Evolutionary conservation across 1,140 invertebrate genomes (phyloP), one percentile per base, ranked within the genome.

Genomic region (Riptortus pedestris): DNA sequence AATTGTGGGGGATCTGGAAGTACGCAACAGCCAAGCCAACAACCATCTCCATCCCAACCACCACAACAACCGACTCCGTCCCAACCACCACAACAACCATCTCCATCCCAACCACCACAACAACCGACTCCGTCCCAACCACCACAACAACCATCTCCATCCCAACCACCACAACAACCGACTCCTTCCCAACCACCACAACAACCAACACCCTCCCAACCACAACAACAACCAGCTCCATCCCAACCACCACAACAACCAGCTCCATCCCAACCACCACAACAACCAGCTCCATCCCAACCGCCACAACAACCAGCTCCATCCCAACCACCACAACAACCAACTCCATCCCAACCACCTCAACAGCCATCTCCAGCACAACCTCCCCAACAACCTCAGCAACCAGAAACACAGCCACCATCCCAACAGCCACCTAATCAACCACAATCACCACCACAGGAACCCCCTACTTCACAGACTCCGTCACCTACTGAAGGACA

Each of bases 41-140:
- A 45, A 16, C 62, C 48, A 9, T 18, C 16, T 2, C 33, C 20
- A 24, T 38, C 66, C 31, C 62, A 64, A 24, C 51, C 9, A 29
- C 61, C 62, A 45, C 67, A 57, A 66, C 38, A 29, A 38, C 66
- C 59, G 1, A n/a, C 65, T 20, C 67, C 67, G 16, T 62, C 66
- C 1, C 29, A 64, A 31, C 64, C 59, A 45, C 57, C 52, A 24
- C 31, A 60, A 28, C 64, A 45, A 22, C 26, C 43, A 58, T 33
- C 47, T 7, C 60, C 38, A 45, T 9, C 14, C 4, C 58, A 43
- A 28, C 60, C 62, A 33, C 60, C 61, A 22, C 43, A 31, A 29
- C 63, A 66, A 33, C 66, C 64, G 27, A 27, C 26, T 14, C 57
- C 38, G 20, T 52, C 63, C 57, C 48, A 20, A 22, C 57, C 24